Conservation (phyloP, 2,113 vertebrate genomes). For the Pteropus alecto region DNA sequence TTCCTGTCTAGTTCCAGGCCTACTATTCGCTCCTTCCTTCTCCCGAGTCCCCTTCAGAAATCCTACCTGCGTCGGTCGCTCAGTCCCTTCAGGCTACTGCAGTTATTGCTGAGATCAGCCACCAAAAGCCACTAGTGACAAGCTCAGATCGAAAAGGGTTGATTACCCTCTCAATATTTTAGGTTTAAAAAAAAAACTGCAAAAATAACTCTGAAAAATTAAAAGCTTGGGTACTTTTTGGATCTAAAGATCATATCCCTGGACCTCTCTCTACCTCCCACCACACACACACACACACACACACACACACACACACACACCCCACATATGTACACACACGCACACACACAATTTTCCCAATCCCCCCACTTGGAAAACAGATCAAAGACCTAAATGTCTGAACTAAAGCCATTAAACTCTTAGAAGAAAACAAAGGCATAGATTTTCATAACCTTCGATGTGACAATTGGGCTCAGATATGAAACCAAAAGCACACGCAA, state of each 20-base stretch:
- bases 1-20: background rate
- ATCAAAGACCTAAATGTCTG: background rate
- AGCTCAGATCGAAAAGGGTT: background rate
- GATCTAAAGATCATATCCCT: background rate
- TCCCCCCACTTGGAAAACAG: background rate
- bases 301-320: too few species aligned
- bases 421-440: accelerated
- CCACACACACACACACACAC: accelerated
- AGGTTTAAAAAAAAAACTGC: background rate
- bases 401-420: background rate
- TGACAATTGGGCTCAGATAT: background rate
- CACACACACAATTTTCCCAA: too few species aligned
- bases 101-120: accelerated
- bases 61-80: background rate
- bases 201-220: background rate
- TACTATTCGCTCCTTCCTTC: accelerated
- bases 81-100: accelerated
- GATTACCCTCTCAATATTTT: background rate
- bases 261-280: background rate
- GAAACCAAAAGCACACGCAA: background rate
- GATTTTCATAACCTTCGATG: background rate
- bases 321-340: too few species aligned
- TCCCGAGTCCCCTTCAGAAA: background rate
- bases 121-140: background rate
- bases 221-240: background rate